Evolutionary conservation across 2,113 vertebrate species (phyloP).

Genomic region (Mesitornis unicolor): DNA sequence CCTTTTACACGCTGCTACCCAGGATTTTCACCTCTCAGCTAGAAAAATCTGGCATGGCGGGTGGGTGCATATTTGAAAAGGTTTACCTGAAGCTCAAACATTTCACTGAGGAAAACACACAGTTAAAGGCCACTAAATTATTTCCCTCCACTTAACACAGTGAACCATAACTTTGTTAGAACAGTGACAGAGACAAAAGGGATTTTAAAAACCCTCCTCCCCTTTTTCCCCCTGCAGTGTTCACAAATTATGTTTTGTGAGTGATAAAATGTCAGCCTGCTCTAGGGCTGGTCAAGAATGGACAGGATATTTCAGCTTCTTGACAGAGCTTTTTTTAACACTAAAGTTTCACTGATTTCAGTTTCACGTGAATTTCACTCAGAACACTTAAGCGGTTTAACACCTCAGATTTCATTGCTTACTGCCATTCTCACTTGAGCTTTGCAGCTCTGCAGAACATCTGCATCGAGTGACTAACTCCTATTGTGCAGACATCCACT

Average conservation of each 20-base stretch:
- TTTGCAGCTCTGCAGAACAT: neutral
- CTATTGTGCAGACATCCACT: neutral
- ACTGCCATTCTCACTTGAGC: neutral
- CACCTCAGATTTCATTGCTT: neutral
- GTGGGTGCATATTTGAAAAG: neutral
- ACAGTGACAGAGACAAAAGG: neutral
- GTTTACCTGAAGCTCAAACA: neutral
- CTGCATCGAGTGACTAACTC: neutral
- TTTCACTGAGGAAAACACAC: neutral
- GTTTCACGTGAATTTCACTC: neutral
- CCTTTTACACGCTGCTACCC: too few species aligned
- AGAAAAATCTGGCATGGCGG: neutral
- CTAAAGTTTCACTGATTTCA: neutral
- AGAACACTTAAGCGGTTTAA: neutral
- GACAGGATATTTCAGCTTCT: neutral
- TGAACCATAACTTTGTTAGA: neutral
- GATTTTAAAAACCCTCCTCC: neutral
- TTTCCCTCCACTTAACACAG: neutral
- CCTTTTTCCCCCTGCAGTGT: rapidly evolving
- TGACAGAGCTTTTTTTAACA: neutral
- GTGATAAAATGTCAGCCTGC: neutral
- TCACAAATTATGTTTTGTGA: neutral
- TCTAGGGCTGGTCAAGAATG: neutral
- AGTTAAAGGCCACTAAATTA: neutral
- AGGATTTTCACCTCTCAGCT: neutral